Percentiles rank a stretch among this genome's conserved stretches.
Conservation (phyloP, 2,888 invertebrate genomes). For the Physocephala rufipes region DNA sequence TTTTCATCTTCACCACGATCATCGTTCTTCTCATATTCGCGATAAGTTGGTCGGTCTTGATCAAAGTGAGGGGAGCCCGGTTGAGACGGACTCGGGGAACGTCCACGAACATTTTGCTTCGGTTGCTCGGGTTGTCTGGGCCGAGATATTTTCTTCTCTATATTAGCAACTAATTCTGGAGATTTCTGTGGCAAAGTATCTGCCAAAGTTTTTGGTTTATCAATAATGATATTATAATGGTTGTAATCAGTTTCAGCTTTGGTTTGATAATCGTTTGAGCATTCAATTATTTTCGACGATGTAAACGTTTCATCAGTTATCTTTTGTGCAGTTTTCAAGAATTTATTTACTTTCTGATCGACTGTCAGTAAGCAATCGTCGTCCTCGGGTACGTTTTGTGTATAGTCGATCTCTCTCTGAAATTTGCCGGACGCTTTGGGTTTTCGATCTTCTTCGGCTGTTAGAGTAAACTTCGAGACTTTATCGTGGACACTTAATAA, state of each 20-base stretch:
- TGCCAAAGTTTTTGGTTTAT: constrained; percentile 70
- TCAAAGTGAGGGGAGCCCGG: constrained; percentile 24
- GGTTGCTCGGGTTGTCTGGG: constrained; percentile 56
- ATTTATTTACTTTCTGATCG: constrained; percentile 74
- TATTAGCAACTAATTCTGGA: constrained; percentile 67
- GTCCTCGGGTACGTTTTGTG: constrained; percentile 58
- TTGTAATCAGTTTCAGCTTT: constrained; percentile 66
- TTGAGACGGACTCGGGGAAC: constrained; percentile 29
- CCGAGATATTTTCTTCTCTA: constrained; percentile 59
- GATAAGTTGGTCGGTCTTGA: constrained; percentile 26
- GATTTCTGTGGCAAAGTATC: constrained; percentile 64
- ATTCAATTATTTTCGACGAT: constrained; percentile 58
- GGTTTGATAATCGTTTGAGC: constrained; percentile 69
- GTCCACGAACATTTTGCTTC: constrained; percentile 23
- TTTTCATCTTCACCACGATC: constrained; percentile 39
- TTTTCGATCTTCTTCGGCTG: constrained; percentile 67
- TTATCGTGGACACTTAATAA: constrained; percentile 75
- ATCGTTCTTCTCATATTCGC: background rate
- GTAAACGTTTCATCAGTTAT: constrained; percentile 61
- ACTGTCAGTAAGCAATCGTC: constrained; percentile 72
- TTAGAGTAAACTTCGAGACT: constrained; percentile 73
- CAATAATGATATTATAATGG: constrained; percentile 9
- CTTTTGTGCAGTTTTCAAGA: constrained; percentile 72
- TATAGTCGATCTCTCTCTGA: constrained; percentile 59
- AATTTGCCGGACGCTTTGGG: constrained; percentile 60